These are phyloP conservation scores for Papilio glaucus DNA, from an alignment of 1,140 invertebrate species.

Conservation along the genomic window DNA sequence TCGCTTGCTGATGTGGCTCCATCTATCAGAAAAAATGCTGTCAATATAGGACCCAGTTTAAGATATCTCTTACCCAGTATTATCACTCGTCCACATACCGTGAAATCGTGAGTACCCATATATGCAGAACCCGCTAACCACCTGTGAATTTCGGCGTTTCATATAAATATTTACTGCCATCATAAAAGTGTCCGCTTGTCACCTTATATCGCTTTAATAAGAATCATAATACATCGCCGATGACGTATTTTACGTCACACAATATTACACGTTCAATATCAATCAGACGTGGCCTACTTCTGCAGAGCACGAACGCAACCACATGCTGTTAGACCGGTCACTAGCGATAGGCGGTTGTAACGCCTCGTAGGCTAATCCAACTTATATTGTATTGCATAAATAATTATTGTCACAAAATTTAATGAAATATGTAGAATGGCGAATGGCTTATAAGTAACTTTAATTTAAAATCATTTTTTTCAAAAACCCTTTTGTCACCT, in stretches of 20 bases:
- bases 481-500: no score
- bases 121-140: background rate
- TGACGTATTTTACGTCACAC: constrained; percentile 26
- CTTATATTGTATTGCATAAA: constrained; percentile 23
- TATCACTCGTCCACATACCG: background rate
- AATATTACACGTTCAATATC: constrained; percentile 30
- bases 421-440: background rate
- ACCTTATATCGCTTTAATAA: constrained; percentile 28
- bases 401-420: constrained; percentile 3
- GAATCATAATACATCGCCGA: constrained; percentile 13
- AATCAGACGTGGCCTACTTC: constrained; percentile 28
- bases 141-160: constrained; percentile 22
- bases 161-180: constrained; percentile 24
- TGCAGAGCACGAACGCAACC: constrained; percentile 5
- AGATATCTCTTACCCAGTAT: background rate
- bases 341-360: constrained; percentile 28
- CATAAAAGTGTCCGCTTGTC: background rate
- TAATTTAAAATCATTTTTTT: background rate
- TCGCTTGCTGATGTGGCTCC: no score
- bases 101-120: background rate
- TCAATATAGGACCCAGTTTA: no score
- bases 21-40: no score
- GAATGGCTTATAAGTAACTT: background rate
- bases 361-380: constrained; percentile 24
- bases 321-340: constrained; percentile 31